Conservation (phyloP, 2,888 invertebrate species). For the Mesoligia furuncula region DNA sequence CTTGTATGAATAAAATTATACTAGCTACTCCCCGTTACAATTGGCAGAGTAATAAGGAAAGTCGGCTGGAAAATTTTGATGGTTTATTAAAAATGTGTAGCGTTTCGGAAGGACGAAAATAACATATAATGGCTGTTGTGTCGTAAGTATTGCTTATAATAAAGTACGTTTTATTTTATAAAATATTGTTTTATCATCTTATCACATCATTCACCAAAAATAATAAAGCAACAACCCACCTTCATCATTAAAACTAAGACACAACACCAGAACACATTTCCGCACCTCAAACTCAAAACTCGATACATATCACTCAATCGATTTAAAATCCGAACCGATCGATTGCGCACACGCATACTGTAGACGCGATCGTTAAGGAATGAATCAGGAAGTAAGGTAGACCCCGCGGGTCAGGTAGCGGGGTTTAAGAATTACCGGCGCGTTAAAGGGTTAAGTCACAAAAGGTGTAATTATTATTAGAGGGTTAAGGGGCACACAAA, state of each 20-base stretch:
- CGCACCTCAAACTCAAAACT: slow-evolving; percentile 29
- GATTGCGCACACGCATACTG: slow-evolving; percentile 87
- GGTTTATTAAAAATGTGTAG: slow-evolving; percentile 62
- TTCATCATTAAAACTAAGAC: slow-evolving; percentile 28
- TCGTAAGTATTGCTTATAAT: slow-evolving; percentile 9
- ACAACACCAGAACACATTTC: slow-evolving; percentile 36
- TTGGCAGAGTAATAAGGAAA: slow-evolving; percentile 77
- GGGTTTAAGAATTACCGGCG: slow-evolving; percentile 86
- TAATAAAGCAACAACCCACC: slow-evolving; percentile 34
- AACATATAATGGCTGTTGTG: slow-evolving; percentile 9
- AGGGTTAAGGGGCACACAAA: slow-evolving; percentile 84
- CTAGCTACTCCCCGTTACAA: slow-evolving; percentile 73
- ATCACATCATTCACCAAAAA: background rate
- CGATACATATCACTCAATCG: slow-evolving; percentile 49
- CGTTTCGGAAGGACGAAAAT: slow-evolving; percentile 29
- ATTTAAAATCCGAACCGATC: slow-evolving; percentile 69
- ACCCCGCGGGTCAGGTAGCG: slow-evolving; percentile 87
- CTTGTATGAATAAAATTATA: slow-evolving; percentile 83
- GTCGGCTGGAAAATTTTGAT: slow-evolving; percentile 67
- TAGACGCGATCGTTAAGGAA: slow-evolving; percentile 84
- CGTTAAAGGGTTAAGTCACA: slow-evolving; percentile 89
- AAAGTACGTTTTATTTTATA: background rate
- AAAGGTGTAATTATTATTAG: slow-evolving; percentile 88
- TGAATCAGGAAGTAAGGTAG: slow-evolving; percentile 88
- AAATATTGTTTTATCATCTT: background rate